Conservation (phyloP, 2,797 vertebrate genomes). For the Cichlasoma orientale region DNA sequence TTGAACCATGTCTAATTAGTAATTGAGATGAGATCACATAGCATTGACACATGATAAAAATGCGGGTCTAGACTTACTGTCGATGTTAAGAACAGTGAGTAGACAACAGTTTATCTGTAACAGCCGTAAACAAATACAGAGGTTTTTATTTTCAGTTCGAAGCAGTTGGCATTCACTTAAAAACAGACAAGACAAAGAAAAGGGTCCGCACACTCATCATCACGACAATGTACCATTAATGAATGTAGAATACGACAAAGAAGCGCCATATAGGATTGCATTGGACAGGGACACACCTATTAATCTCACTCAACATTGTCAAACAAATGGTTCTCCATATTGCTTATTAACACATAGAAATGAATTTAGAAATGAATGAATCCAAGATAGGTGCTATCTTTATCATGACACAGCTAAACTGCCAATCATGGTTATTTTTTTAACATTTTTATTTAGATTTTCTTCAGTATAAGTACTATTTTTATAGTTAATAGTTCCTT, state of each 20-base stretch:
- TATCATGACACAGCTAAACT: conserved; percentile 96
- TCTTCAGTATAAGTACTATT: conserved; percentile 83
- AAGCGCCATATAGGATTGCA: conserved; percentile 95
- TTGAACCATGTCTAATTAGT: conserved; percentile 72
- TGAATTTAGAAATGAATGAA: conserved; percentile 90
- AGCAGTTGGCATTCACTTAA: conserved; percentile 94
- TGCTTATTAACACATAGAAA: conserved; percentile 99
- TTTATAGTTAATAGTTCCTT: conserved; percentile 91
- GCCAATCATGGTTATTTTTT: conserved; percentile 85
- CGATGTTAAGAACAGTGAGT: conserved; percentile 80
- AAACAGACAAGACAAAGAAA: conserved; percentile 90
- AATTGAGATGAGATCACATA: conserved; percentile 78
- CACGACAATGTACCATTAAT: conserved; percentile 92
- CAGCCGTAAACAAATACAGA: conserved; percentile 86
- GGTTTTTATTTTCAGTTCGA: conserved; percentile 84
- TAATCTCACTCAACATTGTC: conserved; percentile 93
- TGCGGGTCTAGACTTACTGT: conserved; percentile 71
- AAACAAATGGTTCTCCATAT: conserved; percentile 99
- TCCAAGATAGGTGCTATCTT: conserved; percentile 92
- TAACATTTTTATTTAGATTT: conserved; percentile 61
- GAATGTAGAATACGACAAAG: conserved; percentile 93
- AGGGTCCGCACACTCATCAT: conserved; percentile 89
- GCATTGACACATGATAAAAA: conserved; percentile 78
- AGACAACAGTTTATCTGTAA: conserved; percentile 82
- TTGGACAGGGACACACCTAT: conserved; percentile 95